Evolutionary conservation across 2,888 invertebrate species (phyloP).

Genomic region (Rhodophaea formosa): DNA sequence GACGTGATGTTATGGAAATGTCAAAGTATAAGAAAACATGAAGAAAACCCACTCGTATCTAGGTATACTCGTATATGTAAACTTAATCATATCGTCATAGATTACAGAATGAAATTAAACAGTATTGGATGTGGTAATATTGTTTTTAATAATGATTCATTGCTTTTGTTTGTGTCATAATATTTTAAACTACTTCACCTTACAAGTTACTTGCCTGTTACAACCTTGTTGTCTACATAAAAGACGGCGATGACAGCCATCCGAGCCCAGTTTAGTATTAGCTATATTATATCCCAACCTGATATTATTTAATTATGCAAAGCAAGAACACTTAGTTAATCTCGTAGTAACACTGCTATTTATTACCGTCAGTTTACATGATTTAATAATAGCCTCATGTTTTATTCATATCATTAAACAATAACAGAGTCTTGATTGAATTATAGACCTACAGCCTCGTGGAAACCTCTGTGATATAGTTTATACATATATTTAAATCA

Average conservation of each 20-base stretch:
- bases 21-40: no score
- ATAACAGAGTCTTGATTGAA: slow-evolving; percentile 6
- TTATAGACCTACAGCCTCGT: slow-evolving; percentile 2
- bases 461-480: not conserved
- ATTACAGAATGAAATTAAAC: no score
- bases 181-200: no score
- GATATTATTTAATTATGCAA: slow-evolving; percentile 8
- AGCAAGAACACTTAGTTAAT: not conserved
- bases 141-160: no score
- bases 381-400: slow-evolving; percentile 11
- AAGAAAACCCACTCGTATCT: no score
- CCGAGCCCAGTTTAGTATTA: not conserved
- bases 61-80: no score
- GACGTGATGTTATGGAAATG: no score
- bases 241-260: not conserved
- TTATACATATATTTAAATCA: not conserved
- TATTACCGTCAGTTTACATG: slow-evolving; percentile 1
- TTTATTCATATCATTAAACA: slow-evolving; percentile 6
- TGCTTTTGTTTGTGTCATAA: no score
- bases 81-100: no score
- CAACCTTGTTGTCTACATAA: not conserved
- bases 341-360: not conserved
- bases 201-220: not conserved
- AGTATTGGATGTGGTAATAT: no score
- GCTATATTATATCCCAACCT: not conserved